A percentile compares a stretch with the other conserved stretches of the same genome.
Conservation (phyloP, 2,113 vertebrate genomes). For the Tinamus guttatus region DNA sequence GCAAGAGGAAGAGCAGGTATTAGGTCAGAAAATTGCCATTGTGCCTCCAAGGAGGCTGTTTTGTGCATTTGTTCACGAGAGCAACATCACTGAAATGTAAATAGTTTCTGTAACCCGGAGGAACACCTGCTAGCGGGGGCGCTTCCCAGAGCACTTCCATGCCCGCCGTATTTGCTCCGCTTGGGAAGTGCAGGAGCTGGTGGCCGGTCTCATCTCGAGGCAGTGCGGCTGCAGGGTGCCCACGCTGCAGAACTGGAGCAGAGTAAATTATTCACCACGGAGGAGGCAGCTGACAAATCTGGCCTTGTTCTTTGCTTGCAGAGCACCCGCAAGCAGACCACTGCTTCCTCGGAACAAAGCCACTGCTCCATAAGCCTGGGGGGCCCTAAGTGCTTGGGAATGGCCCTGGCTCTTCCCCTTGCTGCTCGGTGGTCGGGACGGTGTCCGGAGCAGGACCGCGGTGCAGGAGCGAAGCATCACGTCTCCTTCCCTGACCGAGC, state of each 20-base stretch:
- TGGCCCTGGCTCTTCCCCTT: neutral
- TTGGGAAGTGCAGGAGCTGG: neutral
- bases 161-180: neutral
- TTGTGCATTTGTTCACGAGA: neutral
- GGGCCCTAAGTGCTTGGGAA: neutral
- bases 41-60: neutral
- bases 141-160: neutral
- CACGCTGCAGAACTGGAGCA: neutral
- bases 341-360: neutral
- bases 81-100: neutral
- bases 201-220: accelerated
- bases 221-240: neutral
- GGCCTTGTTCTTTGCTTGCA: neutral
- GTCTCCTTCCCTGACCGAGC: accelerated
- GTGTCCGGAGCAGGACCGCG: neutral
- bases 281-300: accelerated
- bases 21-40: neutral
- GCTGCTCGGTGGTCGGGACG: accelerated
- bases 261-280: neutral
- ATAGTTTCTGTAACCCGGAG: neutral
- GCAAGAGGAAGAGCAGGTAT: neutral
- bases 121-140: neutral
- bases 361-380: neutral
- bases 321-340: neutral
- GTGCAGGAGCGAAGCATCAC: accelerated